Conservation (phyloP, 2,888 invertebrate genomes). For the Drosophila crucigera region DNA sequence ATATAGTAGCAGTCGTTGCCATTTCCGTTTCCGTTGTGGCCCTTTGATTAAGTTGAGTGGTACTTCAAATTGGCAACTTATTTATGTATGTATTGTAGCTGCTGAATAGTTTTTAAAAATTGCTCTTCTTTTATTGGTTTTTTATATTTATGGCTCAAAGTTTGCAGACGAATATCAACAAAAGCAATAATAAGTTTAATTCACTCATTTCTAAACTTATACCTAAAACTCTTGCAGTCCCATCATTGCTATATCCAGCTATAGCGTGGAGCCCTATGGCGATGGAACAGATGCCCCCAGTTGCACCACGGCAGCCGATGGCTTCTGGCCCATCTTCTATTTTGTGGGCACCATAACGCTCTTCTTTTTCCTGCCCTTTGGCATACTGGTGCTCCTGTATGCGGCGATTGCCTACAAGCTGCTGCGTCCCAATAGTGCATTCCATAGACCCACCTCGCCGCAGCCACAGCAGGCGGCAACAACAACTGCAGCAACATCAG, state of each 20-base stretch:
- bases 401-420: conserved; percentile 94
- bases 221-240: conserved; percentile 88
- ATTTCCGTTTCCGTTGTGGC: conserved; percentile 71
- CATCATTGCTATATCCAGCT: conserved; percentile 92
- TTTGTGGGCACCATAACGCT: conserved; percentile 92
- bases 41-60: conserved; percentile 68
- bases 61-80: conserved; percentile 47
- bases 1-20: conserved; percentile 31
- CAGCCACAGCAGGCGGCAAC: conserved; percentile 51
- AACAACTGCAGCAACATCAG: conserved; percentile 19
- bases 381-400: conserved; percentile 92
- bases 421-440: conserved; percentile 87
- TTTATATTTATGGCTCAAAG: conserved; percentile 44
- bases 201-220: conserved; percentile 10
- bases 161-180: conserved; percentile 64
- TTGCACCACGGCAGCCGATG: conserved; percentile 92
- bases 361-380: conserved; percentile 94
- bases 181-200: conserved; percentile 21
- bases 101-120: conserved; percentile 59
- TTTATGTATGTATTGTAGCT: conserved; percentile 36
- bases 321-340: conserved; percentile 92
- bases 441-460: conserved; percentile 73
- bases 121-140: conserved; percentile 49
- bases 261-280: conserved; percentile 89
- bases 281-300: conserved; percentile 90